These are phyloP conservation scores for Acanthurus leucopareius DNA, from an alignment of 2,797 vertebrate species.

Conservation along the genomic window DNA sequence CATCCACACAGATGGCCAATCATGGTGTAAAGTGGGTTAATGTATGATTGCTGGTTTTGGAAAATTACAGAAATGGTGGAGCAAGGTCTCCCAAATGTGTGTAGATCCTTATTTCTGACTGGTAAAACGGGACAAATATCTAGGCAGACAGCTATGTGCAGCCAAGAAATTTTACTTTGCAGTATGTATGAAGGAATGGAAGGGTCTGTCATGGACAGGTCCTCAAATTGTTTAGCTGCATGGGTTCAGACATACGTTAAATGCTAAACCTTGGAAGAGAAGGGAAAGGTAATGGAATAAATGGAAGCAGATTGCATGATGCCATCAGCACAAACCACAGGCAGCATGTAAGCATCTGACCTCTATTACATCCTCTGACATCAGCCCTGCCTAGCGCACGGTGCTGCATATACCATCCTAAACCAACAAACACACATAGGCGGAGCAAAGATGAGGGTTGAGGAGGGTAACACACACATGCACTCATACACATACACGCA, in stretches of 20 bases:
- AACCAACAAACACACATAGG: constrained; percentile 41
- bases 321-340: constrained; percentile 77
- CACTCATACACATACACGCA: neutral
- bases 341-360: constrained; percentile 79
- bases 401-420: constrained; percentile 48
- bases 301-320: constrained; percentile 80
- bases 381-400: constrained; percentile 56
- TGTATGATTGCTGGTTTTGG: neutral
- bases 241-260: constrained; percentile 74
- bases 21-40: neutral
- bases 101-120: neutral
- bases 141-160: constrained; percentile 6
- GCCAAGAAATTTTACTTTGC: constrained; percentile 39
- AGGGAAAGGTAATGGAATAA: constrained; percentile 79
- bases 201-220: constrained; percentile 66
- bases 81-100: neutral
- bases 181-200: constrained; percentile 62
- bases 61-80: neutral
- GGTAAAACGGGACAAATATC: constrained; percentile 24
- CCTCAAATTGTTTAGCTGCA: constrained; percentile 68
- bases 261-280: constrained; percentile 76
- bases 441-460: neutral
- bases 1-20: neutral
- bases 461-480: constrained; percentile 8
- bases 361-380: constrained; percentile 78